Conservation (phyloP, 2,113 vertebrate genomes). For the Actenoides hombroni region DNA sequence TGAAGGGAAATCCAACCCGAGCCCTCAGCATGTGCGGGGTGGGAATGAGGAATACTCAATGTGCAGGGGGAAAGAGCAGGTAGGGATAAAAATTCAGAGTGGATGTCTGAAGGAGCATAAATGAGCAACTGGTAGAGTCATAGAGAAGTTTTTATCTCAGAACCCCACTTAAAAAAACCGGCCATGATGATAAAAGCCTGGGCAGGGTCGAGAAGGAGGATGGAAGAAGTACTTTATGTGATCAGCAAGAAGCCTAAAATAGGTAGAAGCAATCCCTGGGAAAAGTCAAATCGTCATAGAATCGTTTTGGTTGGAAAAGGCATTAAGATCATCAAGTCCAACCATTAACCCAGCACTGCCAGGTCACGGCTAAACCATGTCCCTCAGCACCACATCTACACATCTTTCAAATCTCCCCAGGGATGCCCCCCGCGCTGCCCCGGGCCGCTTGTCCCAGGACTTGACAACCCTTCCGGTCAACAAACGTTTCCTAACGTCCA, state of each 20-base stretch:
- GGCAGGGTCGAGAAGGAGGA: fast-evolving
- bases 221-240: neutral
- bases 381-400: neutral
- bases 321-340: neutral
- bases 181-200: fast-evolving
- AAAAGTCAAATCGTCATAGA: neutral
- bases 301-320: neutral
- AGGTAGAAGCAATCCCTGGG: fast-evolving
- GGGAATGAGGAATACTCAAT: neutral
- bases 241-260: neutral
- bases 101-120: neutral
- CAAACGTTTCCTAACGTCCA: too few species aligned
- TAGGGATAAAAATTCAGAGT: neutral
- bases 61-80: neutral
- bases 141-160: neutral
- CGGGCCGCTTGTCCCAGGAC: neutral
- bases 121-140: neutral
- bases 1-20: neutral
- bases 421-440: neutral
- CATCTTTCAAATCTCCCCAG: neutral
- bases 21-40: neutral
- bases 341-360: neutral
- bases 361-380: neutral
- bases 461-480: neutral
- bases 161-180: neutral